Evolutionary conservation across 1,140 invertebrate species (phyloP).

Genomic region (Lethrus apterus): DNA sequence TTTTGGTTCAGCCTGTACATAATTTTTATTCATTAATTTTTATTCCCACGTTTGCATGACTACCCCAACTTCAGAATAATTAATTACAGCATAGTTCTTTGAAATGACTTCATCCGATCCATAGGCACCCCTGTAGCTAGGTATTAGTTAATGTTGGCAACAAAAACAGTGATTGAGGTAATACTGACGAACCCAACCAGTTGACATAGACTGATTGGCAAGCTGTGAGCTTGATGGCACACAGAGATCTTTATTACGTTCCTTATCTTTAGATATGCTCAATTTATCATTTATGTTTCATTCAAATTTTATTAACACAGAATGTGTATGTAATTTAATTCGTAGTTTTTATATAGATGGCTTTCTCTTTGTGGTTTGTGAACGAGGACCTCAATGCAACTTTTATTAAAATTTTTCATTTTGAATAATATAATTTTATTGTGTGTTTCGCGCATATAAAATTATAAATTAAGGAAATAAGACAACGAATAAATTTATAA

Average conservation of each 20-base stretch:
- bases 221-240: constrained; percentile 35
- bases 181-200: constrained; percentile 17
- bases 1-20: constrained; percentile 1
- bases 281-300: constrained; percentile 7
- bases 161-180: constrained; percentile 17
- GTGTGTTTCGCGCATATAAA: too few species aligned
- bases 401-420: too few species aligned
- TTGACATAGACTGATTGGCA: constrained; percentile 34
- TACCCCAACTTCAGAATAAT: constrained; percentile 4
- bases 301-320: too few species aligned
- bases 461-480: too few species aligned
- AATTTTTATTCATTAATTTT: constrained; percentile 1
- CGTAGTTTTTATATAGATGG: too few species aligned
- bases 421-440: too few species aligned
- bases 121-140: constrained; percentile 5
- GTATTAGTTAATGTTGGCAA: constrained; percentile 6
- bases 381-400: too few species aligned
- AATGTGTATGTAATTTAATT: too few species aligned
- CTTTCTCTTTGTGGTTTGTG: too few species aligned
- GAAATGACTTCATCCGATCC: not conserved
- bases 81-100: too few species aligned
- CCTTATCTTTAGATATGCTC: constrained; percentile 9
- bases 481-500: too few species aligned
- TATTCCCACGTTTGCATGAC: not conserved
- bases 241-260: constrained; percentile 36